Conservation (phyloP, 2,113 vertebrate genomes). For the Scomber colias region DNA sequence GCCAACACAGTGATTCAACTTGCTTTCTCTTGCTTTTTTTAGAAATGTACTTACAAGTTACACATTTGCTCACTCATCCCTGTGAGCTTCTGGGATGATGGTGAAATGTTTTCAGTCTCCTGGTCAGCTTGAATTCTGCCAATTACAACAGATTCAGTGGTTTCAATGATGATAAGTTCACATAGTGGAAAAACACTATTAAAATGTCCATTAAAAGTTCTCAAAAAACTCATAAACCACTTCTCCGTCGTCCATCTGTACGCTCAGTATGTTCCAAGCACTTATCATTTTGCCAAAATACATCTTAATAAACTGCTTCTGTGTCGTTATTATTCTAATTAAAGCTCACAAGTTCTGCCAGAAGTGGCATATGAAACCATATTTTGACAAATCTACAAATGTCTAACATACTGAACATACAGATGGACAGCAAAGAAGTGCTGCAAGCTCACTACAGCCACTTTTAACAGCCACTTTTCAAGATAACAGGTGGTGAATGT, state of each 20-base stretch:
- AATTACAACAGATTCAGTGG: neutral
- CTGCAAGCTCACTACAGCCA: constrained; percentile 11
- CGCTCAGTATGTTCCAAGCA: constrained; percentile 11
- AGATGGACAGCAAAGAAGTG: constrained; percentile 17
- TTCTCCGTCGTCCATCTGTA: constrained; percentile 40
- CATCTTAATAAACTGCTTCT: constrained; percentile 1
- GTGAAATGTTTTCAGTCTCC: neutral
- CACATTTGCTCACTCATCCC: neutral
- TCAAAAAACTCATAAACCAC: constrained; percentile 6
- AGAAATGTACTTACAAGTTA: no score
- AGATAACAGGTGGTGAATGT: neutral
- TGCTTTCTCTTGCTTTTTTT: no score
- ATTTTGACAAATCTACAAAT: constrained; percentile 21
- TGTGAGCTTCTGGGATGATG: neutral
- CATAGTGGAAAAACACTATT: constrained; percentile 2
- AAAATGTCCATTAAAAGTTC: constrained; percentile 30
- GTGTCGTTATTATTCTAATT: constrained; percentile 24
- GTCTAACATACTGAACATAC: constrained; percentile 20
- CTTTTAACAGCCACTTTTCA: neutral
- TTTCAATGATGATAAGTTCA: neutral
- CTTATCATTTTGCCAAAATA: constrained; percentile 10
- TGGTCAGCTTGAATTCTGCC: neutral
- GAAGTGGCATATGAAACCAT: constrained; percentile 8
- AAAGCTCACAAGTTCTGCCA: neutral
- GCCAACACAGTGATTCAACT: no score